Conservation (phyloP, 2,797 vertebrate genomes). For the Sebastes minor region DNA sequence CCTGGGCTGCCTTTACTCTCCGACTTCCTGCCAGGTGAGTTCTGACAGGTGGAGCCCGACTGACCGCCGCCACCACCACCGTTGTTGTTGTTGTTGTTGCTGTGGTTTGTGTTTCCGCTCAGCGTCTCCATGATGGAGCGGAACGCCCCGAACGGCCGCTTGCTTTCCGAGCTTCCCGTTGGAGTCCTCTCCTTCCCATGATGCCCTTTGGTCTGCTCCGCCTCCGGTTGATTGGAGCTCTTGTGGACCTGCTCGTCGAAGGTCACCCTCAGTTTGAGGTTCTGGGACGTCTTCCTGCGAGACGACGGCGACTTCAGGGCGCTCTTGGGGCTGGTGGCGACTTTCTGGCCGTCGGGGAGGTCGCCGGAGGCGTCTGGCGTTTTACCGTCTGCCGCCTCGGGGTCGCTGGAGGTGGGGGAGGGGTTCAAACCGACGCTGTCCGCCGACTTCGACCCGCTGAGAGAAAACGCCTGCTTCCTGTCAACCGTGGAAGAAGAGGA, state of each 20-base stretch:
- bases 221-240: constrained; percentile 72
- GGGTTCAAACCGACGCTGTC: constrained; percentile 85
- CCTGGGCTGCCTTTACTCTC: constrained; percentile 83
- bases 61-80: background rate
- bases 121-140: constrained; percentile 96
- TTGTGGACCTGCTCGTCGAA: constrained; percentile 95
- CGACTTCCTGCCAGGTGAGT: constrained; percentile 87
- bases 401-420: constrained; percentile 91
- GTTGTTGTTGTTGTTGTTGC: background rate
- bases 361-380: constrained; percentile 69
- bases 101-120: constrained; percentile 93
- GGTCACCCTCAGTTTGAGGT: constrained; percentile 95
- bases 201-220: constrained; percentile 79
- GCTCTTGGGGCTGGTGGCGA: constrained; percentile 94
- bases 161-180: constrained; percentile 72
- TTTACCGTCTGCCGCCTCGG: constrained; percentile 80
- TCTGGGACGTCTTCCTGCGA: constrained; percentile 93
- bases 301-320: constrained; percentile 97
- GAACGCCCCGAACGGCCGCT: constrained; percentile 92
- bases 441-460: constrained; percentile 86
- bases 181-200: constrained; percentile 82
- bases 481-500: constrained; percentile 67
- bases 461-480: constrained; percentile 87
- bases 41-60: constrained; percentile 75
- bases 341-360: constrained; percentile 84